Conservation (phyloP, 2,797 vertebrate genomes). For the Micropoecilia bifurca region DNA sequence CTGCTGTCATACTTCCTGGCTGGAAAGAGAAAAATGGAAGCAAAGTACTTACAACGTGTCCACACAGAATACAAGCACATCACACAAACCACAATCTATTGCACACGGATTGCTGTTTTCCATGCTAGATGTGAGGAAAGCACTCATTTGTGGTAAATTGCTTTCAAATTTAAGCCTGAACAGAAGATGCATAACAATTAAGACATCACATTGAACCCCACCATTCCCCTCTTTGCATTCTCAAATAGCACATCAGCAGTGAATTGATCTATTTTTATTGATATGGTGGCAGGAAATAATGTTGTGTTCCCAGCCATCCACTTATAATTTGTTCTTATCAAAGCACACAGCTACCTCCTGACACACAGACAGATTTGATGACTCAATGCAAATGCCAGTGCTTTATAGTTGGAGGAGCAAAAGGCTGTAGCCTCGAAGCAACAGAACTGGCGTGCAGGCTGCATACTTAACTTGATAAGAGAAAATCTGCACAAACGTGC, state of each 20-base stretch:
- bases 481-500: slow-evolving; percentile 37
- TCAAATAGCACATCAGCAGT: slow-evolving; percentile 56
- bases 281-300: slow-evolving; percentile 59
- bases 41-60: slow-evolving; percentile 51
- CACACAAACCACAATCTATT: slow-evolving; percentile 3
- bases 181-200: slow-evolving; percentile 31
- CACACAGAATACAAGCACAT: slow-evolving; percentile 46
- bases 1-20: slow-evolving; percentile 94
- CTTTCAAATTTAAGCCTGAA: slow-evolving; percentile 31
- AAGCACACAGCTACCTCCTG: slow-evolving; percentile 41
- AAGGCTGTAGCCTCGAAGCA: slow-evolving; percentile 41
- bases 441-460: slow-evolving; percentile 43
- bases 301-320: slow-evolving; percentile 52
- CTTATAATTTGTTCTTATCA: slow-evolving; percentile 57
- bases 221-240: slow-evolving; percentile 39
- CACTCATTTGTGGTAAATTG: slow-evolving; percentile 35
- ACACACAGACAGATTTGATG: slow-evolving; percentile 55
- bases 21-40: slow-evolving; percentile 74
- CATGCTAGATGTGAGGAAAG: slow-evolving; percentile 25
- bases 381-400: slow-evolving; percentile 57
- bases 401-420: slow-evolving; percentile 53
- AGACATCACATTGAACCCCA: slow-evolving; percentile 34
- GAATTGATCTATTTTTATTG: slow-evolving; percentile 51
- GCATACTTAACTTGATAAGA: slow-evolving; percentile 21
- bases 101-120: slow-evolving; percentile 2